These are phyloP conservation scores for Anthopleura sola DNA, from an alignment of 64 coral and sea anemone genomes.

Conservation along the genomic window DNA sequence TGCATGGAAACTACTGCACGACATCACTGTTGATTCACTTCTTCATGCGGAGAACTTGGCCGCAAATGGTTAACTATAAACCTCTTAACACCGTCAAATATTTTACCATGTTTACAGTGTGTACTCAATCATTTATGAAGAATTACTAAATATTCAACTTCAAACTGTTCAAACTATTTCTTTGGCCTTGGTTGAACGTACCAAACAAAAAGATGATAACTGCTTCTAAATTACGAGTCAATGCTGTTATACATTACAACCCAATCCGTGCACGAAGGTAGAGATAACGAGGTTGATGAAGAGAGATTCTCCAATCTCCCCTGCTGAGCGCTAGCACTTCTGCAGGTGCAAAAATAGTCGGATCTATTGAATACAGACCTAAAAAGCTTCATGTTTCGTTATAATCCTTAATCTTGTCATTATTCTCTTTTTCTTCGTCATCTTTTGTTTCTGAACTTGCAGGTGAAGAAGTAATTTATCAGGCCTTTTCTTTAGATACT, in stretches of 20 bases:
- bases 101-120: no score
- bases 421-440: not conserved
- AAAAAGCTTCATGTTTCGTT: not conserved
- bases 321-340: not conserved
- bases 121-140: no score
- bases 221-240: not conserved
- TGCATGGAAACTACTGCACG: no score
- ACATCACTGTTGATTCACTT: no score
- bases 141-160: no score
- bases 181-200: no score
- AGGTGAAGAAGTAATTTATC: not conserved
- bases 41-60: no score
- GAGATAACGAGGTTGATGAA: not conserved
- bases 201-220: not conserved
- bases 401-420: conserved; percentile 5
- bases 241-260: not conserved
- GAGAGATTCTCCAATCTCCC: not conserved
- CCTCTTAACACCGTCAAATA: no score
- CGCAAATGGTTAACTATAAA: no score
- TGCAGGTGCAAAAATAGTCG: not conserved
- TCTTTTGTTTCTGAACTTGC: not conserved
- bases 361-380: not conserved
- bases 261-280: not conserved
- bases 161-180: no score
- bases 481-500: not conserved